phyloP scores from a whole-genome alignment of 2,797 vertebrate species.

The Hoplostethus atlanticus region DNA sequence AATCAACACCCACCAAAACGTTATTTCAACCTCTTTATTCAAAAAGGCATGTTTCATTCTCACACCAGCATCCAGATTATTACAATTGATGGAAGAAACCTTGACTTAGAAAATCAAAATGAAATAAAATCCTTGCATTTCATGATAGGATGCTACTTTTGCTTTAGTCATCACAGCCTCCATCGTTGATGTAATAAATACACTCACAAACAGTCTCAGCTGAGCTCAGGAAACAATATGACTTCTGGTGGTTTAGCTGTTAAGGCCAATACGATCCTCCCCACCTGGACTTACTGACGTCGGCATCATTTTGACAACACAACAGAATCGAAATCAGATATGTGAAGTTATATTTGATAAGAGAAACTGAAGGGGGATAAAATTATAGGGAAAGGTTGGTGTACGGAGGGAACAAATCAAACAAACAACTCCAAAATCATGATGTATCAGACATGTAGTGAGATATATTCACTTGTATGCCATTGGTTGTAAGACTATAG shows the following conservation, averaged over 20 bases:
- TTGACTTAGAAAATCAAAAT: conserved; percentile 68
- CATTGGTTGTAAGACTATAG: background rate
- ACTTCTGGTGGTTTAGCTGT: conserved; percentile 32
- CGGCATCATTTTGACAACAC: conserved; percentile 15
- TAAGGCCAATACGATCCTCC: conserved; percentile 50
- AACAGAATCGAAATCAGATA: conserved; percentile 39
- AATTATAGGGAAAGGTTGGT: conserved; percentile 5
- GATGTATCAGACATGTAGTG: background rate
- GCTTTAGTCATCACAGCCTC: conserved; percentile 47
- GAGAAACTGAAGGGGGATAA: conserved; percentile 19
- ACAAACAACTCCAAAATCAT: conserved; percentile 4
- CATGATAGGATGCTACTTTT: conserved; percentile 50
- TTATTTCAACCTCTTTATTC: conserved; percentile 84
- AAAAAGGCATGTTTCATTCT: conserved; percentile 81
- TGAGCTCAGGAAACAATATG: conserved; percentile 43
- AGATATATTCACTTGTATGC: background rate
- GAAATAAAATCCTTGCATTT: conserved; percentile 62
- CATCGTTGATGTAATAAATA: conserved; percentile 80
- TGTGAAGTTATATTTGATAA: conserved; percentile 6
- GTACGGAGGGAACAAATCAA: conserved; percentile 14
- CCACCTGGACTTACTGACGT: conserved; percentile 3
- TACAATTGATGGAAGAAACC: conserved; percentile 84
- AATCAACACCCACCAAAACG: background rate
- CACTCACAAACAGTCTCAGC: conserved; percentile 49
- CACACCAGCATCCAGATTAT: conserved; percentile 78